Base-by-base conservation (phyloP, 2,113 vertebrate genomes). In the Psilopsiagon aymara region DNA sequence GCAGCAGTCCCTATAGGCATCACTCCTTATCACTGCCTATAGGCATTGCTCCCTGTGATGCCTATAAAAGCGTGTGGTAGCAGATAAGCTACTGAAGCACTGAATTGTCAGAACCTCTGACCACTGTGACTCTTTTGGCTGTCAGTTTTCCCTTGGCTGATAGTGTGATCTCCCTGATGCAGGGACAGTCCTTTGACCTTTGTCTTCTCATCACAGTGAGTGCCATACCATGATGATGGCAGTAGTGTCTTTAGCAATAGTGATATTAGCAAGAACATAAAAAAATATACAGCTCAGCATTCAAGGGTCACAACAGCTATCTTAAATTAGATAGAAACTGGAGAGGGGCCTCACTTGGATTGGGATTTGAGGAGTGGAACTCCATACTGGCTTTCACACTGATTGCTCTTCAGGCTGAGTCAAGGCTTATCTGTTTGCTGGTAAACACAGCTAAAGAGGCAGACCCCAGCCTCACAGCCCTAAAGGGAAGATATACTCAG, bases 301-400 rank as follows among this genome's bases (percentile, higher is more conserved):
- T 90, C 29, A 73, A 59, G 29, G 57, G 25, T 53, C 12, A 19
- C 37, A 63, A 71, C 46, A 84, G 8, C 67, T 59, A n/a, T 67
- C n/a, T 71, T 41, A 46, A 78, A 43, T 63, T 28, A 37, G 35
- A 51, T 5, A 49, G 53, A 88, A 95, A 73, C 17, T 46, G 25
- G 6, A 77, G 67, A 84, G 64, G 23, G 10, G 11, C 17, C 18
- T 86, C 0, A 0, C 46, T 51, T 69, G 59, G 41, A 51, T 7
- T 39, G 6, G 23, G 55, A 64, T 31, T 19, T 63, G 37, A 79
- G 14, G 51, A 79, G 27, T 9, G 3, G 59, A 49, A 31, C 35
- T 92, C 29, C 9, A 4, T 27, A 39, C 33, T 59, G 53, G 29
- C 16, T 83, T 83, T 80, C n/a, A 63, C 1, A 6, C 7, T 18